Percentiles rank a stretch among this genome's conserved stretches.
These are phyloP conservation scores for Pogonomyrmex californicus DNA, from an alignment of 1,140 invertebrate genomes.

Conservation along the genomic window DNA sequence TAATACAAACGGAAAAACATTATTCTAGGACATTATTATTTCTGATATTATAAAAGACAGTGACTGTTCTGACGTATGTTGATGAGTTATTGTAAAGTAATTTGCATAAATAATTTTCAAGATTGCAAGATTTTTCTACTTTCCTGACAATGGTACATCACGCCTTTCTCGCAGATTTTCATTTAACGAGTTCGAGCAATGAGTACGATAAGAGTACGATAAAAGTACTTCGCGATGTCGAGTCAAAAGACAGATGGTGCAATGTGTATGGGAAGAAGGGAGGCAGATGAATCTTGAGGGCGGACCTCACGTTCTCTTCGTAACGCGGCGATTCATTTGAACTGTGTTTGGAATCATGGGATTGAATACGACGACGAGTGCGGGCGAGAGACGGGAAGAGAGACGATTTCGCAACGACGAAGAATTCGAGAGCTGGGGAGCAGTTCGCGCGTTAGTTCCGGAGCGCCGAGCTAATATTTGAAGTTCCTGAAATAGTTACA, in stretches of 20 bases:
- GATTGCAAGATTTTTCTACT: not conserved
- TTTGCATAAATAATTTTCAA: not conserved
- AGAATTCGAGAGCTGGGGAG: constrained; percentile 26
- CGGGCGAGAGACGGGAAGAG: not conserved
- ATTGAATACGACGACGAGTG: constrained; percentile 36
- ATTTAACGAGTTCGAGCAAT: constrained; percentile 1
- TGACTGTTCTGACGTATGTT: not conserved
- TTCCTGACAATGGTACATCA: not conserved
- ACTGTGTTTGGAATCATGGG: not conserved
- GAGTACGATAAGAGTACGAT: not conserved
- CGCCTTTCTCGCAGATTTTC: constrained; percentile 3
- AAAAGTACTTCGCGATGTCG: constrained; percentile 31
- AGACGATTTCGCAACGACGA: constrained; percentile 30
- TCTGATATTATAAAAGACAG: not conserved
- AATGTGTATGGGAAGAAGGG: not conserved
- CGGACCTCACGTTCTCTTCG: not conserved
- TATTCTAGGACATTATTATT: not conserved
- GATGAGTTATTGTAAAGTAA: not conserved
- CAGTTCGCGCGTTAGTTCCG: constrained; percentile 55
- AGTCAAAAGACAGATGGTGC: constrained; percentile 28
- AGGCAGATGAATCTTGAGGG: constrained; percentile 24
- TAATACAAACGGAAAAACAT: not conserved
- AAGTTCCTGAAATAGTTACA: constrained; percentile 77
- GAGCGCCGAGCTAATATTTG: constrained; percentile 75
- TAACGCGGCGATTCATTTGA: constrained; percentile 18